Evolutionary conservation across 2,888 invertebrate genomes (phyloP), one percentile per base, ranked within the genome.

Genomic region (Metallyticus violacea): DNA sequence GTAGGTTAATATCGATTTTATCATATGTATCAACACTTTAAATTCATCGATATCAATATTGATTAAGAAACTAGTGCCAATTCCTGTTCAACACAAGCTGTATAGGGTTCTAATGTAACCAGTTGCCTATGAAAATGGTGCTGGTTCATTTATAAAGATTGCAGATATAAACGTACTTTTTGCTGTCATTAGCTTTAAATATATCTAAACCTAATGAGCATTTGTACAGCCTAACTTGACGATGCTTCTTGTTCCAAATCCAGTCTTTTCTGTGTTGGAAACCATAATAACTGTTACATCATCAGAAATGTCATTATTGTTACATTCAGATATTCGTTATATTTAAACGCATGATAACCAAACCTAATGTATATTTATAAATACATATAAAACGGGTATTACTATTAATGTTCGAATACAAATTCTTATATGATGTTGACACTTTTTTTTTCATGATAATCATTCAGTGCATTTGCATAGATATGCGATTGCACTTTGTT

Each of bases 291-390:
- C 40, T 62, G 40, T 62, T 15, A 15, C 40, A 62, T 87, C 87
- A 87, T 81, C 87, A 87, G 86, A 87, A 87, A 86, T 87, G 87
- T 87, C 87, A 87, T 80, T 87, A 85, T 87, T 85, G 78, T 85
- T 62, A 28, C 9, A 81, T 40, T 22, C 30, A 40, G n/a, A n/a
- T 28, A 30, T 15, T 81, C 40, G 29, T 29, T 40, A 40, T 30
- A 40, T 81, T 26, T 40, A 81, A 81, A 81, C 27, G 30, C 9
- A 40, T 81, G 40, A 40, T 81, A 81, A 81, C 40, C 30, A 40
- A 81, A 81, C 25, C 30, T 81, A 85, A 7, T 40, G 79, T 79
- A 79, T 79, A 77, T 79, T 79, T 40, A 79, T 7, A 30, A 85
- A 29, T 26, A 85, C 77, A 85, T 85, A 77, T 78, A 79, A 85